Evolutionary conservation across 2,797 vertebrate species (phyloP), one percentile per base, ranked within the genome.

Genomic region (Pygocentrus nattereri): DNA sequence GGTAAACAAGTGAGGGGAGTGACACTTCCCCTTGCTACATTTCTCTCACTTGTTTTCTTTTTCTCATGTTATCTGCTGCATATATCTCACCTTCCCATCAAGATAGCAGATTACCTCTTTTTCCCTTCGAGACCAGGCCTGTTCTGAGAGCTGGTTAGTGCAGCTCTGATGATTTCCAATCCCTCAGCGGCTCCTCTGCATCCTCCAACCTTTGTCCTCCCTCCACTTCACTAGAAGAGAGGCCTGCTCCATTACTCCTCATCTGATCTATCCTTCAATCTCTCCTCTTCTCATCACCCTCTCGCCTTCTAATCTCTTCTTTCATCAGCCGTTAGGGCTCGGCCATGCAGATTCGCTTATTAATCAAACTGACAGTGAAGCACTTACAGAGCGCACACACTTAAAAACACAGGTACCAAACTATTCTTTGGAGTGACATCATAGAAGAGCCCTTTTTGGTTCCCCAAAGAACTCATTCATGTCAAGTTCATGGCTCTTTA

Each of bases 311-410:
- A 83, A 83, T 87, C 76, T 81, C 79, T 80, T 69, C 76, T 79
- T 83, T 85, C 83, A 83, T 85, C 81, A 85, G 78, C 76, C 61
- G 12, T 77, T 74, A 75, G 68, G 65, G 68, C 68, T 62, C 56
- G 16, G 30, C 79, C 68, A 81, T 79, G 67, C 72, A 85, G 76
- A 87, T 87, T 82, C 70, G 23, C 81, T 82, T 87, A 85, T 85
- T 85, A 82, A 87, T 87, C 81, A 85, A 79, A 76, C 75, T 85
- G 81, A 83, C 72, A 77, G 81, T 70, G 44, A 78, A 76, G 81
- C 31, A 41, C 71, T 78, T 70, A 59, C 34, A 41, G 27, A 83
- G 21, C 16, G 49, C 34, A 47, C 1, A 15, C 34, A 44, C 34
- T 68, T 49, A 15, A 5, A 47, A 5, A 15, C 47, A 18, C 13